Base-by-base conservation (phyloP, 2,113 vertebrate species). In the Pristiophorus japonicus region DNA sequence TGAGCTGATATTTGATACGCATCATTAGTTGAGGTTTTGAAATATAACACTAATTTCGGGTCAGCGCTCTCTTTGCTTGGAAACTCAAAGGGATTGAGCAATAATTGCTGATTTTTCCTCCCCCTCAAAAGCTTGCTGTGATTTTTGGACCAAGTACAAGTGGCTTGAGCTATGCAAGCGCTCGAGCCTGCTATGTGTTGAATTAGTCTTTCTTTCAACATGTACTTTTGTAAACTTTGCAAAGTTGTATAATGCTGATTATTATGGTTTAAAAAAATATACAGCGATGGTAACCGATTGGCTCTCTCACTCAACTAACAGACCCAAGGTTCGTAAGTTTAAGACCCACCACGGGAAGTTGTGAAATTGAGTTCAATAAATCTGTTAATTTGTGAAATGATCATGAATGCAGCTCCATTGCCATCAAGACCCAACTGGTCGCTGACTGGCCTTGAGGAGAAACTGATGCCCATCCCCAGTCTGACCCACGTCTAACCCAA, bases 11-110 rank as follows among this genome's bases (percentile, higher is more conserved):
- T 94, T 94, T 94, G 92, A 14, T 94, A 27, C 27, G 24, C 42
- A 45, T 94, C 92, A 67, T 73, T 94, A 73, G 65, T 34, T 70
- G 42, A 73, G 45, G 66, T 27, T 94, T 73, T 94, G 93, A 94
- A 94, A 70, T 94, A 38, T 73, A 42, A 45, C 45, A 73, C 42
- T 63, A 94, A 70, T 94, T 94, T 45, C 8, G 24, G 93, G 93
- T 70, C 45, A 51, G 24, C 2, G 42, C 45, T 65, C 59, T 42
- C 27, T 47, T 70, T 88, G 87, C 4, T 38, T 51, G 93, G 88
- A 92, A 92, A 62, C 59, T 92, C 51, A 30, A 45, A 92, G 34
- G 63, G 38, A 92, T 62, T 92, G 59, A 38, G 38, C 34, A 6
- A 63, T 92, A 63, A 92, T 92, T 63, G 88, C n/a, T 59, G 30